Conservation (phyloP, 2,888 invertebrate genomes). For the Nasonovia ribisnigri region DNA sequence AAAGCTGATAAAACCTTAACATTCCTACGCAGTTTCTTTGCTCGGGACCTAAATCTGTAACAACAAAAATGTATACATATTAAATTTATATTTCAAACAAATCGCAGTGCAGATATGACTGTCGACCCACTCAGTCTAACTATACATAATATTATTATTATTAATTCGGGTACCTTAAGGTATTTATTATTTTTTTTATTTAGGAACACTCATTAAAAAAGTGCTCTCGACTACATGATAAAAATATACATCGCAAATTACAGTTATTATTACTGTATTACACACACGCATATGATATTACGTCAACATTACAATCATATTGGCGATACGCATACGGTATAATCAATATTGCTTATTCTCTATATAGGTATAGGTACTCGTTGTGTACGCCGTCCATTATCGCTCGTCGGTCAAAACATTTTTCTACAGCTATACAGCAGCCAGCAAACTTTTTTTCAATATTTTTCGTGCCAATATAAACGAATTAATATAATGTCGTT, state of each 20-base stretch:
- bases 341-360: background rate
- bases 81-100: background rate
- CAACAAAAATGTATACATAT: background rate
- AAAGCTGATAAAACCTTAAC: background rate
- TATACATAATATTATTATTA: background rate
- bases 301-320: background rate
- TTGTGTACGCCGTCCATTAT: background rate
- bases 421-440: background rate
- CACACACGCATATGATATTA: background rate
- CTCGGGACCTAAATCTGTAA: background rate
- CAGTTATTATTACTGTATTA: background rate
- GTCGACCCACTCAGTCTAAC: background rate
- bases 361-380: background rate
- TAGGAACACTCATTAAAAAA: conserved; percentile 10
- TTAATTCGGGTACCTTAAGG: background rate
- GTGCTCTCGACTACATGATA: background rate
- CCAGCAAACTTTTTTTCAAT: background rate
- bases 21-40: background rate
- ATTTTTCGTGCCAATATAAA: background rate
- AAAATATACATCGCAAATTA: background rate
- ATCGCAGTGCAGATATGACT: background rate
- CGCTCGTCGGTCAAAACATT: background rate
- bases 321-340: background rate
- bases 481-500: background rate
- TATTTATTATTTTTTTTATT: background rate